Conservation (phyloP, 2,113 vertebrate species). For the Egretta garzetta region DNA sequence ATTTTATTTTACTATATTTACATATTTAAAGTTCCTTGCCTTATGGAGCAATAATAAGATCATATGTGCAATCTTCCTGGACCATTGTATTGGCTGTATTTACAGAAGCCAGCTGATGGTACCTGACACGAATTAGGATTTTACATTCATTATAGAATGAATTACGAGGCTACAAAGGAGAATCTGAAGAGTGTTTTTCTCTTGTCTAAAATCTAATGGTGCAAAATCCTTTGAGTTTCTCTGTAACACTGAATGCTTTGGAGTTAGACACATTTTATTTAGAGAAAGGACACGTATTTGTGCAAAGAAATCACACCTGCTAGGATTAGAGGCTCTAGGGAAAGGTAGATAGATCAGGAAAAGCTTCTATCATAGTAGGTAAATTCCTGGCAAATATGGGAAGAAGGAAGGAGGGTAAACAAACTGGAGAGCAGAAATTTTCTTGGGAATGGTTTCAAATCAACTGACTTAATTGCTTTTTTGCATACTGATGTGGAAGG, state of each 20-base stretch:
- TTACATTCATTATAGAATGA: neutral
- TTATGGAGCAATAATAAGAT: neutral
- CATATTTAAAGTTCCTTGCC: neutral
- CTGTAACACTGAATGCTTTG: neutral
- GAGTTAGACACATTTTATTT: neutral
- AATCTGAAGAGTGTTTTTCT: neutral
- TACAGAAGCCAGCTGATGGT: neutral
- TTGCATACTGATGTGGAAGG: fast-evolving
- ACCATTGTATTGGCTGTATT: neutral
- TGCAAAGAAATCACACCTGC: neutral
- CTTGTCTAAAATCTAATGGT: neutral
- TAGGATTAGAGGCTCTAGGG: neutral
- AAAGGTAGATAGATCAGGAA: neutral
- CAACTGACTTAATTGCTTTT: neutral
- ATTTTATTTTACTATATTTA: neutral
- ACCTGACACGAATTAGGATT: neutral
- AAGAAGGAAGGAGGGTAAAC: neutral
- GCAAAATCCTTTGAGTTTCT: neutral
- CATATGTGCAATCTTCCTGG: neutral
- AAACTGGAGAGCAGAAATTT: neutral
- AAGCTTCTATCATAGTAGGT: neutral
- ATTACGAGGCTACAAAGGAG: neutral
- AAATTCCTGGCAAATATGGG: neutral
- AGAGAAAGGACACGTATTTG: neutral
- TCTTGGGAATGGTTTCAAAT: neutral